Conservation (phyloP, 2,888 invertebrate species). For the Noctua janthe region DNA sequence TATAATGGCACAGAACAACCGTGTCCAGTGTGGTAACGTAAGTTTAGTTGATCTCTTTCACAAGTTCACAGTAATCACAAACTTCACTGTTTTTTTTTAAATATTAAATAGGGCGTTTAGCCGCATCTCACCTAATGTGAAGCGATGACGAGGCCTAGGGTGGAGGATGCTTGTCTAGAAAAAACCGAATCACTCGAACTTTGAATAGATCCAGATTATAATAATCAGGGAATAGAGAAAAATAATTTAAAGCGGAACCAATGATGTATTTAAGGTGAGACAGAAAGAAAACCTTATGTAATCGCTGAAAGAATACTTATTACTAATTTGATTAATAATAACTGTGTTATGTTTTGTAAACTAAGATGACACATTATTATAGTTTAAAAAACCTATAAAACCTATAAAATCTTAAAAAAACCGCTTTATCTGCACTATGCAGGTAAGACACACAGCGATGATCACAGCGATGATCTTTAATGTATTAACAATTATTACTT, state of each 20-base stretch:
- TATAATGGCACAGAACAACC: conserved; percentile 29
- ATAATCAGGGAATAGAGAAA: too few species aligned
- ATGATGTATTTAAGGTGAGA: not conserved
- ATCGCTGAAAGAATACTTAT: not conserved
- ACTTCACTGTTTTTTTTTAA: not conserved
- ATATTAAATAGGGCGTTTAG: too few species aligned
- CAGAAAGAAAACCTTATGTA: not conserved
- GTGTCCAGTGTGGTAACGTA: not conserved
- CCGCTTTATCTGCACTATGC: not conserved
- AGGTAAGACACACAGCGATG: not conserved
- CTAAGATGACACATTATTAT: not conserved
- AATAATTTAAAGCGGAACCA: not conserved
- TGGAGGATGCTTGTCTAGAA: too few species aligned
- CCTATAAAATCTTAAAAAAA: not conserved
- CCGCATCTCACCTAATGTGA: too few species aligned
- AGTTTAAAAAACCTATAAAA: too few species aligned
- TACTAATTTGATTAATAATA: not conserved
- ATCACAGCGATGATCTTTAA: not conserved
- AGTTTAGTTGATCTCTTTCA: not conserved
- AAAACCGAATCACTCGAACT: too few species aligned
- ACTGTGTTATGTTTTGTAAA: not conserved
- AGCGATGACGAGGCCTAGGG: too few species aligned
- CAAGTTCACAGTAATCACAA: not conserved
- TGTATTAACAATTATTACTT: not conserved
- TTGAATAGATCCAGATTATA: too few species aligned